phyloP scores from a whole-genome alignment of 2,113 vertebrate genomes.

The Lathamus discolor region DNA sequence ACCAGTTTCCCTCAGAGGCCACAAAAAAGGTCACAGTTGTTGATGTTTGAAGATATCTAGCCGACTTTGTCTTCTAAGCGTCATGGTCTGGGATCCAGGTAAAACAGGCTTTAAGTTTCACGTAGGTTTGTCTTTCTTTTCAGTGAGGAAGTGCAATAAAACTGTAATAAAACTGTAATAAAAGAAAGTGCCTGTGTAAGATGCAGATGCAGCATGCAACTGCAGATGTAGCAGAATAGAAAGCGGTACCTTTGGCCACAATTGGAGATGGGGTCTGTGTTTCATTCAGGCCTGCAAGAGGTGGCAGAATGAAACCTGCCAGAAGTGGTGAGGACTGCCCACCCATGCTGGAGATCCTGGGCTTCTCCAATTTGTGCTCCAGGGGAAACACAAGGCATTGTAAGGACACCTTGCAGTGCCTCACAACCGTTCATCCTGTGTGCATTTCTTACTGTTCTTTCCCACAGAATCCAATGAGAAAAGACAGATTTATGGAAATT shows the following conservation, averaged over 20 bases:
- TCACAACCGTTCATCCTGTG: background rate
- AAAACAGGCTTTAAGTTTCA: background rate
- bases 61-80: background rate
- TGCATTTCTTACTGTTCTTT: background rate
- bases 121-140: background rate
- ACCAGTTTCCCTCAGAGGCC: background rate
- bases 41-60: background rate
- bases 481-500: background rate
- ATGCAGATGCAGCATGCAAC: background rate
- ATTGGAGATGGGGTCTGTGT: background rate
- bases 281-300: background rate
- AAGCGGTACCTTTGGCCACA: background rate
- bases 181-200: background rate
- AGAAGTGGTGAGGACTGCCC: background rate
- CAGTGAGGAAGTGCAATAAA: background rate
- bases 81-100: background rate
- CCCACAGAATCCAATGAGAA: background rate
- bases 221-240: background rate
- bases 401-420: background rate
- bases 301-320: background rate
- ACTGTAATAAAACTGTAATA: background rate
- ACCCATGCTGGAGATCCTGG: background rate
- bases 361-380: background rate
- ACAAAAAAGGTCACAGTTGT: background rate
- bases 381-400: background rate